Base-by-base conservation (phyloP, 37 sponge, comb jelly and placozoan genomes). In the Sycon ciliatum region DNA sequence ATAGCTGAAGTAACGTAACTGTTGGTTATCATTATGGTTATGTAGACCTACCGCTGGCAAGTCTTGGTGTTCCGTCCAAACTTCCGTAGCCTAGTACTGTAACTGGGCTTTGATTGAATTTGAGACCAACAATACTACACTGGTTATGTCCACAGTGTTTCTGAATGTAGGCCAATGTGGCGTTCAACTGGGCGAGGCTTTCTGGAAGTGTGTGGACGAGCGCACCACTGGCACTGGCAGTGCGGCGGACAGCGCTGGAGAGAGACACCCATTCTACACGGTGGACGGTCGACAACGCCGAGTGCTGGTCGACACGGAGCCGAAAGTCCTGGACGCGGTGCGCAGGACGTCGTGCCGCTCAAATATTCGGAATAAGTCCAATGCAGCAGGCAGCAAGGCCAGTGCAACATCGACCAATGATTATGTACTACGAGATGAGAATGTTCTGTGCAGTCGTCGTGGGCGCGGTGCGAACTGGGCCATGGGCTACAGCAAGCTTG, bases 401-500 rank as follows among this genome's bases (percentile, higher is more conserved):
- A n/a, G n/a, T n/a, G n/a, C 3, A 6, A 32, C 38, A 74, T 18
- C 23, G 31, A 23, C 33, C 38, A 38, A 36, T 36, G 5, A 3
- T 76, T 9, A 46, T 4, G 9, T 23, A 34, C 64, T 82, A 6
- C 40, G 57, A 24, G 28, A 20, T 3, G 75, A 74, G 7, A 78
- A 28, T 37, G 30, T 75, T 0, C 20, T 84, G n/a, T 57, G 27
- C 13, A 79, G 78, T 20, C 54, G 62, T 23, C 60, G 63, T 11
- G 93, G 93, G 7, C 28, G 89, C n/a, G 89, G 93, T 18, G 79
- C 76, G 63, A 92, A 88, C 72, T 92, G 93, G 93, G 88, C 83
- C 0, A 65, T 31, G 29, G 93, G 93, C 24, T 83, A 86, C 66
- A 20, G 54, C 36, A 79, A 71, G 36, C 68, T 65, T 16, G 55